Base-by-base conservation (phyloP, 2,113 vertebrate species). In the Collichthys lucidus region DNA sequence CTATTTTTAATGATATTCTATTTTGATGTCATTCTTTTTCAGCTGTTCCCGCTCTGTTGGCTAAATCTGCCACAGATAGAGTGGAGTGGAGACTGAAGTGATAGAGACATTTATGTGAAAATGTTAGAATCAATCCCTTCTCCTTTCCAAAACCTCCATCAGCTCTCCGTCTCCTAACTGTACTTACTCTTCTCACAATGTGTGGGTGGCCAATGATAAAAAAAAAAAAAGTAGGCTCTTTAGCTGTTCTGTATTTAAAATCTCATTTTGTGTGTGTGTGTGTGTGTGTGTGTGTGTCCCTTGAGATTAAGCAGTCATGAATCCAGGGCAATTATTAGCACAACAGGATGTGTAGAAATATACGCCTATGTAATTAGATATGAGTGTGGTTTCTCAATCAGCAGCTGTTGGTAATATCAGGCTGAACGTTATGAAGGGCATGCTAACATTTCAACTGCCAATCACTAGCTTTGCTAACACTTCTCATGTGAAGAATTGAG, bases 311-410 rank as follows among this genome's bases (percentile, higher is more conserved):
- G 44, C 42, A 73, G 42, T 64, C 44, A 24, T 63, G 50, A 78
- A 60, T 35, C 59, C 40, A 11, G 20, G 22, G 52, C 53, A 55
- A 67, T 74, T 70, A 79, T 88, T 79, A 75, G 44, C 65, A 24
- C 62, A 56, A 24, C 62, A 56, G 65, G 47, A 62, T 72, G 65
- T 56, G 60, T 74, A 49, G 70, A 66, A 75, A 67, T 64, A 24
- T 26, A 35, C 4, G 44, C 49, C 53, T 73, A 14, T 82, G 70
- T 72, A 85, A 85, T 82, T 79, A 65, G 70, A 76, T 65, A 71
- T 22, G 11, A 84, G 60, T 62, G 74, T 49, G 64, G 52, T 59
- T 75, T 71, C 65, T 88, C 75, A 72, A 71, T 88, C 79, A 79
- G 26, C 57, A 63, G 61, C 79, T 3, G 2, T 31, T 31, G 57